A percentile compares a stretch with the other conserved stretches of the same genome.
Evolutionary conservation across 2,797 vertebrate genomes (phyloP).

Genomic region (Petrocephalus schoutedeni): DNA sequence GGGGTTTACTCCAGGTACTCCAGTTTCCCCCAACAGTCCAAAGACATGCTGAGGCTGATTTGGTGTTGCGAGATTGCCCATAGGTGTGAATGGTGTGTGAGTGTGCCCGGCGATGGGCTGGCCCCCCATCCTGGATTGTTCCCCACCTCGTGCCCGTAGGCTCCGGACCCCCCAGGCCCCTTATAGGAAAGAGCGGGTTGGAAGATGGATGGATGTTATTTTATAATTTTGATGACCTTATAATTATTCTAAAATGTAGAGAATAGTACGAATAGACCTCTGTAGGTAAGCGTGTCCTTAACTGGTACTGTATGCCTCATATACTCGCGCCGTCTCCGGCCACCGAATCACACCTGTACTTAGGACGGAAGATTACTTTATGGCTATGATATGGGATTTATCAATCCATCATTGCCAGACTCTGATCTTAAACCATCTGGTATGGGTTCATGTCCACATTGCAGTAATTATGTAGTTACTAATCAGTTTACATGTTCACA

Average conservation of each 20-base stretch:
- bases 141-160: too few relatives aligned
- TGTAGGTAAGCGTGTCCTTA: background rate
- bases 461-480: background rate
- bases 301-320: background rate
- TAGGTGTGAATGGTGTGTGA: too few relatives aligned
- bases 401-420: background rate
- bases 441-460: background rate
- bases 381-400: background rate
- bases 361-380: conserved; percentile 1
- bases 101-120: too few relatives aligned
- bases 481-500: background rate
- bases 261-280: background rate
- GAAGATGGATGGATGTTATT: background rate
- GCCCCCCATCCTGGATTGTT: too few relatives aligned
- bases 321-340: background rate
- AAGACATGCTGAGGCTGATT: too few relatives aligned
- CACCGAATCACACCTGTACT: background rate
- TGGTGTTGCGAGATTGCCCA: too few relatives aligned
- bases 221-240: background rate
- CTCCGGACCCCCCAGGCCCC: too few relatives aligned
- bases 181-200: too few relatives aligned
- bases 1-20: too few relatives aligned
- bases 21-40: too few relatives aligned
- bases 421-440: background rate
- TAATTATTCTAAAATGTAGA: background rate